A percentile compares a stretch with the other conserved stretches of the same genome.
These are phyloP conservation scores for Rhodinocichla rosea DNA, from an alignment of 2,113 vertebrate species.

Conservation along the genomic window DNA sequence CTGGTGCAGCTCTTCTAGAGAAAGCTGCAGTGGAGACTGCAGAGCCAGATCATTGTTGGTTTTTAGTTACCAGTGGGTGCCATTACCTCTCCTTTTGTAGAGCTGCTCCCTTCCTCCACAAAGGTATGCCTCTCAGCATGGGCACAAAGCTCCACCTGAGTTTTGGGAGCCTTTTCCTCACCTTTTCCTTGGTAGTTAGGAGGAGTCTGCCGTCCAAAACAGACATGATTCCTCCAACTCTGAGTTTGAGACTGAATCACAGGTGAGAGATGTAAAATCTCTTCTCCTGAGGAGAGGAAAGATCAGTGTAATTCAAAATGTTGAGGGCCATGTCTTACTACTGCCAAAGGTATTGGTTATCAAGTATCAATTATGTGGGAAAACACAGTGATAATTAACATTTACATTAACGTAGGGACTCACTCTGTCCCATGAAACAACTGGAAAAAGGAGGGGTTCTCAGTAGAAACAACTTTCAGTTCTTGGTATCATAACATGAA, in stretches of 20 bases:
- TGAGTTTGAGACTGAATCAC: neutral
- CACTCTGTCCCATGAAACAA: neutral
- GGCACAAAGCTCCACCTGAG: neutral
- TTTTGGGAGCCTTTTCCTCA: neutral
- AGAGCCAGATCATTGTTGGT: accelerated
- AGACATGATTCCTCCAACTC: neutral
- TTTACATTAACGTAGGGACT: neutral
- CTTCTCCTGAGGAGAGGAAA: neutral
- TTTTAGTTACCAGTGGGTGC: neutral
- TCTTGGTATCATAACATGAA: neutral
- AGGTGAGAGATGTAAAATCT: neutral
- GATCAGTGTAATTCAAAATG: neutral
- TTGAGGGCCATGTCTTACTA: neutral
- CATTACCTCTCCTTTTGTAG: neutral
- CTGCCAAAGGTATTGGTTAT: neutral
- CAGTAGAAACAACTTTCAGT: neutral
- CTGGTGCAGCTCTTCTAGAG: neutral
- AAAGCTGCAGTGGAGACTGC: neutral
- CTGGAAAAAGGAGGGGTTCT: neutral
- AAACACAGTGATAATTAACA: neutral
- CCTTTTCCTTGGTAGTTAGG: neutral
- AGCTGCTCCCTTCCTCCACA: neutral
- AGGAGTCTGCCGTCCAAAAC: neutral
- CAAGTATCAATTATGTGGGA: neutral
- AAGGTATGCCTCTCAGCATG: neutral